Percentiles rank a stretch among this genome's conserved stretches.
Conservation (phyloP, 1,140 invertebrate species). For the Musca domestica region DNA sequence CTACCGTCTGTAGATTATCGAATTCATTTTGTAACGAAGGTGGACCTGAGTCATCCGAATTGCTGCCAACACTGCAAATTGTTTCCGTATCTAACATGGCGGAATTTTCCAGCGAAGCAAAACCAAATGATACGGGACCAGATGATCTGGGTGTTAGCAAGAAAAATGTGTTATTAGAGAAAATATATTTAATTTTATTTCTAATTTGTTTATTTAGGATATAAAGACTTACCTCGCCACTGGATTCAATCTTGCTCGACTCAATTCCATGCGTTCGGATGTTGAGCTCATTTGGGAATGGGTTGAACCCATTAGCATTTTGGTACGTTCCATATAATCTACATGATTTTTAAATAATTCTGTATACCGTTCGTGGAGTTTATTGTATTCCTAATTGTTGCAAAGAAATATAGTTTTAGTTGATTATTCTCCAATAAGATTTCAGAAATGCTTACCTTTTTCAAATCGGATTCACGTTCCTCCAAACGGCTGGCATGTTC, state of each 20-base stretch:
- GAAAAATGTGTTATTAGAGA: no score
- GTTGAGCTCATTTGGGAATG: constrained; percentile 53
- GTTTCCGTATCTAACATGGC: constrained; percentile 53
- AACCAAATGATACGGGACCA: constrained; percentile 83
- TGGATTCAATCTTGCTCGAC: constrained; percentile 48
- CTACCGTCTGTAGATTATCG: constrained; percentile 57
- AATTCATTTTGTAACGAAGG: constrained; percentile 52
- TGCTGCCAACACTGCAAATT: constrained; percentile 53
- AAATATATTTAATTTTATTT: no score
- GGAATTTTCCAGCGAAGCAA: constrained; percentile 75
- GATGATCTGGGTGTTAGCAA: constrained; percentile 67
- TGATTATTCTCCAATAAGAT: background rate
- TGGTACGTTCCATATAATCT: constrained; percentile 98
- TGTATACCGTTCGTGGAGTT: constrained; percentile 78
- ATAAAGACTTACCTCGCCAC: constrained; percentile 38
- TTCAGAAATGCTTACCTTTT: constrained; percentile 56
- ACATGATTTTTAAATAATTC: constrained; percentile 98
- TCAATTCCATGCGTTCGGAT: constrained; percentile 51
- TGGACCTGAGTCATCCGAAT: constrained; percentile 51
- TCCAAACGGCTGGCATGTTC: constrained; percentile 81
- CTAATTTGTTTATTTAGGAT: background rate
- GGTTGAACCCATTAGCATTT: constrained; percentile 81
- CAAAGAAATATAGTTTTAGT: constrained; percentile 3
- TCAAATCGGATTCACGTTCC: constrained; percentile 65
- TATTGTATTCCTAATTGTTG: constrained; percentile 67